phyloP scores from a whole-genome alignment of 2,888 invertebrate genomes.

The Apotomis capreana region DNA sequence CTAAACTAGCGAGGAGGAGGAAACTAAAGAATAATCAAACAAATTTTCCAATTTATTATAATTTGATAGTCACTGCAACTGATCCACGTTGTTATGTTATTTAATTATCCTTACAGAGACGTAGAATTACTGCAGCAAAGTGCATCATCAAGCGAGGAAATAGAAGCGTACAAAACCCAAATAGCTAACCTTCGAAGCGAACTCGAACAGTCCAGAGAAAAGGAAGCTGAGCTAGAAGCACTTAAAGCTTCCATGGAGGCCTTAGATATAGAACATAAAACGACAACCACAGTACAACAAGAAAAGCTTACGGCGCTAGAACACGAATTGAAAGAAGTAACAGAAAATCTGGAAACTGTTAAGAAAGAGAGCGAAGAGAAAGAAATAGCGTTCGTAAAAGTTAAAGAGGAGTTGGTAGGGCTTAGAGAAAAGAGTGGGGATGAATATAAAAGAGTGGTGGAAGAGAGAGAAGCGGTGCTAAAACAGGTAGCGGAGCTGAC shows the following conservation, averaged over 20 bases:
- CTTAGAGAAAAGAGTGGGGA: slow-evolving; percentile 70
- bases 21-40: too few species aligned
- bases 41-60: too few species aligned
- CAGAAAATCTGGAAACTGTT: slow-evolving; percentile 63
- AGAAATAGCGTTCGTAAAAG: slow-evolving; percentile 66
- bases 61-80: too few species aligned
- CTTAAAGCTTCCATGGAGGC: slow-evolving; percentile 73
- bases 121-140: slow-evolving; percentile 78
- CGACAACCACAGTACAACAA: slow-evolving; percentile 70
- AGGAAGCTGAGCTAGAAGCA: slow-evolving; percentile 77
- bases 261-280: slow-evolving; percentile 75
- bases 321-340: slow-evolving; percentile 70
- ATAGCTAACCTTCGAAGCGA: slow-evolving; percentile 70
- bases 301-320: slow-evolving; percentile 66
- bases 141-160: slow-evolving; percentile 75
- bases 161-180: slow-evolving; percentile 75
- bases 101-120: slow-evolving; percentile 58
- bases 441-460: slow-evolving; percentile 68
- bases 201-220: slow-evolving; percentile 80
- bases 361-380: slow-evolving; percentile 67
- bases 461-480: slow-evolving; percentile 69
- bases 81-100: background rate
- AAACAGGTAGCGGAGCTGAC: slow-evolving; percentile 66
- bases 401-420: slow-evolving; percentile 68
- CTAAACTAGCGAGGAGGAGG: too few species aligned